These are phyloP conservation scores for Drosophila yooni DNA, from an alignment of 2,888 invertebrate genomes.

Conservation along the genomic window DNA sequence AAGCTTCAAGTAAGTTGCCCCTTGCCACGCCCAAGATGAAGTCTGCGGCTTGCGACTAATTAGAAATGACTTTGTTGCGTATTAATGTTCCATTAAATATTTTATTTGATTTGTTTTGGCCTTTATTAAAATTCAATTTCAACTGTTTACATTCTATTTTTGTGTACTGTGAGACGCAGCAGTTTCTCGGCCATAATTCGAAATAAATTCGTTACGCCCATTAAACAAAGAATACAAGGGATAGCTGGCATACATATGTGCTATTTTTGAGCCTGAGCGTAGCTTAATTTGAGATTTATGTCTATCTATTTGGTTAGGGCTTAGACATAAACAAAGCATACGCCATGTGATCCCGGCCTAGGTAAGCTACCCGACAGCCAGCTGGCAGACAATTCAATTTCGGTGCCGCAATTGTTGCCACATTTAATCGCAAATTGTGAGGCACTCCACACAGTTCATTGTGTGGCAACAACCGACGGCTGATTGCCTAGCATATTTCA, in stretches of 20 bases:
- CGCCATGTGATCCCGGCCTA: constrained; percentile 51
- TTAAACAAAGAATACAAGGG: constrained; percentile 49
- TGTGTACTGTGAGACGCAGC: constrained; percentile 17
- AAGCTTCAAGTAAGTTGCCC: background rate
- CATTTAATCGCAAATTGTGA: constrained; percentile 52
- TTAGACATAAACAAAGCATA: constrained; percentile 49
- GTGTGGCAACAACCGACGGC: constrained; percentile 36
- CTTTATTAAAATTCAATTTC: constrained; percentile 78
- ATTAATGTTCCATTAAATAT: constrained; percentile 79
- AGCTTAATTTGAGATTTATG: constrained; percentile 70
- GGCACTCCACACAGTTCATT: constrained; percentile 32
- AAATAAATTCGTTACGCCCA: constrained; percentile 69
- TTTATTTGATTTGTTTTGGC: constrained; percentile 67
- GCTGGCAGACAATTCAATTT: constrained; percentile 63
- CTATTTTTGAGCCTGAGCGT: constrained; percentile 38
- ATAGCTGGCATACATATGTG: constrained; percentile 39
- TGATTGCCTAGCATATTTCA: constrained; percentile 67
- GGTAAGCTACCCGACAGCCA: constrained; percentile 54
- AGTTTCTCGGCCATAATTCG: constrained; percentile 59
- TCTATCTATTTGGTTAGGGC: constrained; percentile 37
- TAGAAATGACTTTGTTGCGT: constrained; percentile 70
- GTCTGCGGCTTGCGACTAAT: constrained; percentile 51
- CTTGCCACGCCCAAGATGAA: background rate
- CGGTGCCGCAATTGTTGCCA: constrained; percentile 48
- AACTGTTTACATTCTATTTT: constrained; percentile 71